Conservation (phyloP, 2,888 invertebrate genomes). For the Drosophila mimetica region DNA sequence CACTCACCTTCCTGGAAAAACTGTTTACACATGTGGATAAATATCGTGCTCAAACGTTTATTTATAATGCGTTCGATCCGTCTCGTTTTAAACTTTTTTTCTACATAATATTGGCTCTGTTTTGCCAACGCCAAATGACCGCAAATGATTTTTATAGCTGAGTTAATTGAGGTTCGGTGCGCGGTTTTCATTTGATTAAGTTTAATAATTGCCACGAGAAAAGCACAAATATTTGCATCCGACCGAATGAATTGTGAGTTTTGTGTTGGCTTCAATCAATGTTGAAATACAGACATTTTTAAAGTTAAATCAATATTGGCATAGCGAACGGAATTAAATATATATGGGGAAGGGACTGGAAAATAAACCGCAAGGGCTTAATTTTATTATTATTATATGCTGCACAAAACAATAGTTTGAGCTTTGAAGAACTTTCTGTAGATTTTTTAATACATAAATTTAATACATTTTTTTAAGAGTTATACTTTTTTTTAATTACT, state of each 20-base stretch:
- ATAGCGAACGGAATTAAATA: neutral
- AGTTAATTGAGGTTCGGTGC: conserved; percentile 71
- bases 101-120: conserved; percentile 12
- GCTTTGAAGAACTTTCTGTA: neutral
- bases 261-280: conserved; percentile 33
- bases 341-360: neutral
- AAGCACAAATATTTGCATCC: conserved; percentile 49
- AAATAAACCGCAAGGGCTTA: conserved; percentile 9
- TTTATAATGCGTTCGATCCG: conserved; percentile 32
- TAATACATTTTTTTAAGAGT: too few species aligned
- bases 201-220: conserved; percentile 63
- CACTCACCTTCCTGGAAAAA: conserved; percentile 16
- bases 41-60: conserved; percentile 6
- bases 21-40: conserved; percentile 9
- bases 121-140: conserved; percentile 60
- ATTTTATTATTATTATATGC: conserved; percentile 12
- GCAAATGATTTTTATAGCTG: conserved; percentile 72
- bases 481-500: too few species aligned
- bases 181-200: conserved; percentile 76
- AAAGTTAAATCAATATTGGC: conserved; percentile 31
- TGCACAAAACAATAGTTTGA: conserved; percentile 5
- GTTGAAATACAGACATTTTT: conserved; percentile 28
- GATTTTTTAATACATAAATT: too few species aligned
- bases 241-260: conserved; percentile 2
- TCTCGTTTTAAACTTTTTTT: conserved; percentile 13